Conservation (phyloP, 1,140 invertebrate genomes). For the Lordiphosa mommai region DNA sequence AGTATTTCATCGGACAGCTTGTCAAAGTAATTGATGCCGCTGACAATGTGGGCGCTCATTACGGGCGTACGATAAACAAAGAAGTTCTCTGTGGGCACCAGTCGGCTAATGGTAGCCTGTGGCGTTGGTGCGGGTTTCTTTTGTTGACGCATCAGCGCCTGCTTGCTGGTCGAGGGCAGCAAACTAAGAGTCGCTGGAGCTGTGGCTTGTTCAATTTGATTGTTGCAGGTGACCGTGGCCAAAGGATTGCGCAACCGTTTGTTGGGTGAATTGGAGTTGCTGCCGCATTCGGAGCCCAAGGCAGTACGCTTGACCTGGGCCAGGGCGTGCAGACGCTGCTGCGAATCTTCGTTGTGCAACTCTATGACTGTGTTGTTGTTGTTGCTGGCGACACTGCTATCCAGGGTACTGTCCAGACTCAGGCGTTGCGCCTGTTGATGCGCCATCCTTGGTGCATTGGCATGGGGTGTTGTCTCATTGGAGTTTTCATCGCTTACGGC, state of each 20-base stretch:
- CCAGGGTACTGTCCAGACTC: conserved; percentile 38
- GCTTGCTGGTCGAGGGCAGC: conserved; percentile 64
- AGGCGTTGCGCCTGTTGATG: conserved; percentile 48
- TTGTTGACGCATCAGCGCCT: conserved; percentile 37
- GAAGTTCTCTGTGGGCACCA: conserved; percentile 39
- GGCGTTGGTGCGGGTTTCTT: conserved; percentile 19
- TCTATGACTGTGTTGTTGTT: conserved; percentile 33
- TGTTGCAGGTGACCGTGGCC: conserved; percentile 13
- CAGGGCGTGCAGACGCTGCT: conserved; percentile 30
- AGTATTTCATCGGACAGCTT: conserved; percentile 90
- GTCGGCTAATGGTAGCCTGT: not conserved
- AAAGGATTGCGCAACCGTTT: conserved; percentile 33
- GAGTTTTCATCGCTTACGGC: conserved; percentile 72
- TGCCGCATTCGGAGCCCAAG: conserved; percentile 25
- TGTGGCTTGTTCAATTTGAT: conserved; percentile 5
- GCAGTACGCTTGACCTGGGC: conserved; percentile 38
- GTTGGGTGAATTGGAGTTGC: conserved; percentile 59
- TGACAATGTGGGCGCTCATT: conserved; percentile 47
- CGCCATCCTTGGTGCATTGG: conserved; percentile 44
- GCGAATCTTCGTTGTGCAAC: conserved; percentile 22
- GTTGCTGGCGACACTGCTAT: conserved; percentile 18
- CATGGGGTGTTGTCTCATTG: conserved; percentile 64
- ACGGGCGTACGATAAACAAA: conserved; percentile 60
- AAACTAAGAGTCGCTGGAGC: conserved; percentile 30
- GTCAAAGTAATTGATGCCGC: conserved; percentile 82